These are phyloP conservation scores for Caenorhabditis macrosperma DNA, from an alignment of 2,888 invertebrate species.

Conservation along the genomic window DNA sequence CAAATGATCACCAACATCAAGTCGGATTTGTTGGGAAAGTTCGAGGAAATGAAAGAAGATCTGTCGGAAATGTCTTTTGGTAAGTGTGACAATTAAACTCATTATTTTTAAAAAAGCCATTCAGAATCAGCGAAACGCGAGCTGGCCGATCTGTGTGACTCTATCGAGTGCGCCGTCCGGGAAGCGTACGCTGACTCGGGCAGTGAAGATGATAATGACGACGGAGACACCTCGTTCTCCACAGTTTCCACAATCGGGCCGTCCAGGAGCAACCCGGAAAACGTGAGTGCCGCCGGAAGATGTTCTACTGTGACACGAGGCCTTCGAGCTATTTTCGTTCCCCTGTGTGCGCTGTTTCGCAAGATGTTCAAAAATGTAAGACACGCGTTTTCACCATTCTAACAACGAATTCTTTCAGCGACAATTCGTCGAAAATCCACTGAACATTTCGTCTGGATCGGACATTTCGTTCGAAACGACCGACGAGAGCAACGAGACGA, in stretches of 20 bases:
- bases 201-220: background rate
- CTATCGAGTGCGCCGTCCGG: conserved; percentile 3
- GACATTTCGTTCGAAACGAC: background rate
- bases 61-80: background rate
- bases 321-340: background rate
- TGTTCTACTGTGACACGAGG: background rate
- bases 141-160: background rate
- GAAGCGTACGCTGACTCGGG: conserved; percentile 13
- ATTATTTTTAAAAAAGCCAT: background rate
- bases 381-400: background rate
- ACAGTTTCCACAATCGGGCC: background rate
- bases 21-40: conserved; percentile 19
- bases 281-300: background rate
- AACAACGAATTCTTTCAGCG: background rate
- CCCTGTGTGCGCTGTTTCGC: background rate
- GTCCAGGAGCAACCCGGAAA: background rate
- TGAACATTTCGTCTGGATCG: background rate
- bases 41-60: conserved; percentile 17
- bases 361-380: background rate
- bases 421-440: background rate
- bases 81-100: too few relatives aligned
- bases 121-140: conserved; percentile 1
- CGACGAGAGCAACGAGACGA: too few relatives aligned
- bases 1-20: conserved; percentile 18
- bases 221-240: background rate